Percentiles rank a stretch among this genome's conserved stretches.
Conservation (phyloP, 2,797 vertebrate species). For the Podarcis lilfordi region DNA sequence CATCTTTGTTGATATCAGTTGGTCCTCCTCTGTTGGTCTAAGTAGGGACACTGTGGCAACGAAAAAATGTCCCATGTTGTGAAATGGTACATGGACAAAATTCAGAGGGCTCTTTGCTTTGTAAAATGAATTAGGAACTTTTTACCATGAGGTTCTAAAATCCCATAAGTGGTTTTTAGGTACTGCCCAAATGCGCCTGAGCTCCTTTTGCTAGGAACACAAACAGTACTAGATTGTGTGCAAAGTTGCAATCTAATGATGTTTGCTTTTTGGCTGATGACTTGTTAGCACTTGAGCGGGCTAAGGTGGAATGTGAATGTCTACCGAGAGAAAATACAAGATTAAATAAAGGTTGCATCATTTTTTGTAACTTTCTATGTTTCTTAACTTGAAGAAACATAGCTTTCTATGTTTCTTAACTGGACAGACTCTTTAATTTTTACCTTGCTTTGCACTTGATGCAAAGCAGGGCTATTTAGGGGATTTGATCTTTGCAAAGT, state of each 20-base stretch:
- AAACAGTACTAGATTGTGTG: not conserved
- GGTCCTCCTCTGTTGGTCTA: not conserved
- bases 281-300: not conserved
- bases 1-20: not conserved
- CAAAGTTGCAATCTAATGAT: slow-evolving; percentile 8
- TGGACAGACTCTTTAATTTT: not conserved
- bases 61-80: not conserved
- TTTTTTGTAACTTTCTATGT: too few species aligned
- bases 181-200: not conserved
- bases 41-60: not conserved
- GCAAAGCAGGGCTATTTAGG: too few species aligned
- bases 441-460: not conserved
- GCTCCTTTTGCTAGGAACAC: not conserved
- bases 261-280: not conserved
- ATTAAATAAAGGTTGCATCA: too few species aligned
- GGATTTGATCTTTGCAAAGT: not conserved
- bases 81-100: not conserved
- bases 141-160: slow-evolving; percentile 1
- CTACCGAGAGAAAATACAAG: not conserved
- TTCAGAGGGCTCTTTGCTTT: slow-evolving; percentile 13
- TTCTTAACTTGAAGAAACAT: too few species aligned
- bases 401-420: too few species aligned
- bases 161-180: not conserved
- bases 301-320: not conserved
- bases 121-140: slow-evolving; percentile 11